Conservation (phyloP, 2,113 vertebrate species). For the Carettochelys insculpta region DNA sequence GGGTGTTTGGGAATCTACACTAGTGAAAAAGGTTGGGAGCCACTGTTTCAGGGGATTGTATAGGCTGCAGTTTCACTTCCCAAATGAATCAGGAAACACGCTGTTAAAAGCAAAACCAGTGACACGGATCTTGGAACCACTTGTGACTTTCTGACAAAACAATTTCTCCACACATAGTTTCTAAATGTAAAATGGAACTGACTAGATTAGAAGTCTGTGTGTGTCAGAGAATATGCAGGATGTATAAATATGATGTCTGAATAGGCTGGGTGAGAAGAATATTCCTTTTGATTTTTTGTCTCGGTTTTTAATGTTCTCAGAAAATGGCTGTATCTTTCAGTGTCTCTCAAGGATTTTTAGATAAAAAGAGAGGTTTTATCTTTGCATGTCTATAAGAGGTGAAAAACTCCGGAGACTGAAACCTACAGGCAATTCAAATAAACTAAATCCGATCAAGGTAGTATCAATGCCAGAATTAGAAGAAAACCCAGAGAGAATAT, state of each 20-base stretch:
- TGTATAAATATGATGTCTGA: constrained; percentile 65
- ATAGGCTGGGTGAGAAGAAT: constrained; percentile 73
- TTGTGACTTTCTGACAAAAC: constrained; percentile 20
- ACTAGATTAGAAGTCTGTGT: constrained; percentile 55
- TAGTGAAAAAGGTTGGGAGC: no score
- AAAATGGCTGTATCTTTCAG: constrained; percentile 81
- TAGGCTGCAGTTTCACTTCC: not conserved
- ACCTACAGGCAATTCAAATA: constrained; percentile 90
- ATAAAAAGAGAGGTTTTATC: constrained; percentile 88
- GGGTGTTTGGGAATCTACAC: no score
- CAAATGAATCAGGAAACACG: not conserved
- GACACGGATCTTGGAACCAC: not conserved
- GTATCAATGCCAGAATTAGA: constrained; percentile 88
- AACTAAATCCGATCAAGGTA: constrained; percentile 95
- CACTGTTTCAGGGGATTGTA: no score
- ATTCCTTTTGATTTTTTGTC: constrained; percentile 80
- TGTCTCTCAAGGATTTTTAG: constrained; percentile 88
- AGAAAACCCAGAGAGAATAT: constrained; percentile 88
- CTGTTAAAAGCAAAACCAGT: not conserved
- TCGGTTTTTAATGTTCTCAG: constrained; percentile 83
- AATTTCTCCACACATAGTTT: constrained; percentile 14
- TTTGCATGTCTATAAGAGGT: constrained; percentile 86
- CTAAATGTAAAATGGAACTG: constrained; percentile 37
- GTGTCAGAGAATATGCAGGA: constrained; percentile 38
- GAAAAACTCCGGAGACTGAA: constrained; percentile 84